Base-by-base conservation (phyloP, 2,888 invertebrate species). In the Phlogophora meticulosa region DNA sequence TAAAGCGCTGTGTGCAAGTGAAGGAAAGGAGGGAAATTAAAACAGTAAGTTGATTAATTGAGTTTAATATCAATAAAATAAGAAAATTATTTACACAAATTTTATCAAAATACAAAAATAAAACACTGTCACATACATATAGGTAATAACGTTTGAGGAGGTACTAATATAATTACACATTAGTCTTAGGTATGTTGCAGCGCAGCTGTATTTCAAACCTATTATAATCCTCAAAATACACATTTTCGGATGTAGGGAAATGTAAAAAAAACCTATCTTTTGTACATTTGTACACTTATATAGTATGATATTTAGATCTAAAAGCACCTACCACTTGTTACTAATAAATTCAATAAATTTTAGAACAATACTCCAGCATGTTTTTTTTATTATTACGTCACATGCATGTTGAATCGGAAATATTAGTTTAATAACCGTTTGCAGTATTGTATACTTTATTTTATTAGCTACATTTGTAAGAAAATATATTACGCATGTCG, bases 31-130 rank as follows among this genome's bases (percentile, higher is more conserved):
- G n/a, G n/a, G n/a, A 20, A 67, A 82, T 79, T 64, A 71, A 84
- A 85, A 87, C 65, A 73, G 59, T 66, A 61, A 65, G 59, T 91
- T 91, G 95, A 95, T 94, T 95, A 95, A 93, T 95, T 91, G 94
- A 94, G 94, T 95, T 95, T 95, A 95, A 94, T 95, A 95, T 94
- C 95, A 94, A 95, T 95, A 94, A 95, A 94, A 95, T 95, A 94
- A 95, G 94, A 95, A 94, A 95, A 94, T 91, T 94, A 95, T 95
- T 94, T 95, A 95, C 95, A 95, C 94, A 92, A 93, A 94, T 91
- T 94, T 94, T 95, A 95, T 95, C 94, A 95, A 95, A 95, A 95
- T 95, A 95, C 95, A 95, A 95, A 95, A 95, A 94, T 95, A 95
- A 95, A 94, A 94, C 94, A 95, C 93, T 93, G 95, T 93, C 94